These are phyloP conservation scores for Tethea ocularis DNA, from an alignment of 2,888 invertebrate species.

Conservation along the genomic window DNA sequence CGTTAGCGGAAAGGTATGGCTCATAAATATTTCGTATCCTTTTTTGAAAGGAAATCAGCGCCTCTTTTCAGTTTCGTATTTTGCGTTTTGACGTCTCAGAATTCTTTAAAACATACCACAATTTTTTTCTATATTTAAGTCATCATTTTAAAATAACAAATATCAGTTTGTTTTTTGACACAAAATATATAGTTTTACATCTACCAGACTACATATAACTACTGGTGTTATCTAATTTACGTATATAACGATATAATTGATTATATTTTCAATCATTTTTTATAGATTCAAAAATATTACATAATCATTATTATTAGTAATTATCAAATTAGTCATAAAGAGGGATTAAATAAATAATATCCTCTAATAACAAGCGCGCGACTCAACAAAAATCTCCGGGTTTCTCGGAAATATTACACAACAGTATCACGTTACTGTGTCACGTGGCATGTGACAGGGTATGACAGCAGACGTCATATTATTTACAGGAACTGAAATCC, in stretches of 20 bases:
- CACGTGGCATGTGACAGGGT: constrained; percentile 21
- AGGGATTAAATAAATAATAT: no score
- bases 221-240: no score
- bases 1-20: neutral
- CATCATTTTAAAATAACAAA: neutral
- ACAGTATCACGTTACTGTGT: constrained; percentile 24
- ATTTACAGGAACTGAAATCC: constrained; percentile 17
- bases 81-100: neutral
- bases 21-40: neutral
- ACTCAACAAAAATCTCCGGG: neutral
- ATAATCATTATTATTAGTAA: no score
- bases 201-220: no score
- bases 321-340: no score
- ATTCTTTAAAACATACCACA: neutral
- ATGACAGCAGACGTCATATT: constrained; percentile 30
- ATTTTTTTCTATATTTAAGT: neutral
- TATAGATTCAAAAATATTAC: no score
- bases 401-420: constrained; percentile 16
- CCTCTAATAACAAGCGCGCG: neutral
- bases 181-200: no score
- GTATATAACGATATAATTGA: no score
- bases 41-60: constrained; percentile 1
- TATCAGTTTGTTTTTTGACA: no score
- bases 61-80: neutral
- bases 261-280: no score